Conservation (phyloP, 2,888 invertebrate species). For the Tipula helvola region DNA sequence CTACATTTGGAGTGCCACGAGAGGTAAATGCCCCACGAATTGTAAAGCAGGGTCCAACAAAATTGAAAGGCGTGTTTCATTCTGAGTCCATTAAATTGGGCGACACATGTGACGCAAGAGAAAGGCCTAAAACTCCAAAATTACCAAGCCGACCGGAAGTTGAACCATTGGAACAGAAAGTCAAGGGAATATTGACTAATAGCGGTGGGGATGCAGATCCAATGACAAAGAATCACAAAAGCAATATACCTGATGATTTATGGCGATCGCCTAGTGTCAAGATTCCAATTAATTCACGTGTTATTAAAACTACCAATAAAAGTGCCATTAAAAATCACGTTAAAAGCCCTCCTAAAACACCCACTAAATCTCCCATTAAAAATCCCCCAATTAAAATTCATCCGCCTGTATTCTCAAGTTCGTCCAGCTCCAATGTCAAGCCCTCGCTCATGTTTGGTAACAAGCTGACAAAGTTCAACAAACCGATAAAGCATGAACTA, state of each 20-base stretch:
- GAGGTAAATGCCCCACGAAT: neutral
- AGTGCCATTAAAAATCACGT: too few species aligned
- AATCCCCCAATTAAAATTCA: neutral
- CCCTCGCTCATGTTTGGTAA: neutral
- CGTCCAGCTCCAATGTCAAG: neutral
- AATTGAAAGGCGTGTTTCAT: neutral
- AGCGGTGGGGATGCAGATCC: neutral
- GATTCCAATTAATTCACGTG: neutral
- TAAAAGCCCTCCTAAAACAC: too few species aligned
- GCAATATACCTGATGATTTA: neutral
- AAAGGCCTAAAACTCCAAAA: neutral
- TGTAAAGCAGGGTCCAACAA: neutral
- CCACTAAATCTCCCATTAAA: too few species aligned
- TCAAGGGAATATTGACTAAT: neutral
- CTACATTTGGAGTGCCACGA: neutral
- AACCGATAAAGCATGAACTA: neutral
- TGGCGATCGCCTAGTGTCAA: neutral
- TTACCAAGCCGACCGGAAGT: neutral
- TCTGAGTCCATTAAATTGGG: neutral
- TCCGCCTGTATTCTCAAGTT: neutral
- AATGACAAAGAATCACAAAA: neutral
- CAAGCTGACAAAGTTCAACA: neutral
- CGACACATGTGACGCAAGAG: neutral
- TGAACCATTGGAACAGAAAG: neutral
- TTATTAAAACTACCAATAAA: neutral